These are phyloP conservation scores for Lithobius niger DNA, from an alignment of 1,140 invertebrate species.

Conservation along the genomic window DNA sequence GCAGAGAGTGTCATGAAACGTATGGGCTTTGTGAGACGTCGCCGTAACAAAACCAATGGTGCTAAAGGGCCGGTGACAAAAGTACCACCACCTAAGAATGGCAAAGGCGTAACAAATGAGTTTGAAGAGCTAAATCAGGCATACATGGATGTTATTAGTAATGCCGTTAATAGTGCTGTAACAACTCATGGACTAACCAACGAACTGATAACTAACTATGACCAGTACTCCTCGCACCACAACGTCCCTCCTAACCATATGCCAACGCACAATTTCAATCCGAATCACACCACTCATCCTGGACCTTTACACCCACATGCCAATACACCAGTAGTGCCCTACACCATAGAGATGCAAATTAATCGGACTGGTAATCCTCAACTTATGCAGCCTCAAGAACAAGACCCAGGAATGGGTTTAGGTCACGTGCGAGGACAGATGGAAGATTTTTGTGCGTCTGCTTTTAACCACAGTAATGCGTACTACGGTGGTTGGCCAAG, in stretches of 20 bases:
- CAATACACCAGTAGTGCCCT: too few relatives aligned
- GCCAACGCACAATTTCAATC: background rate
- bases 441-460: background rate
- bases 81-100: background rate
- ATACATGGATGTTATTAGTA: constrained; percentile 3
- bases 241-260: background rate
- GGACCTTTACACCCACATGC: background rate
- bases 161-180: background rate
- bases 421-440: background rate
- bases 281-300: background rate
- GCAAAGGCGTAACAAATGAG: background rate
- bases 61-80: background rate
- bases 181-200: background rate
- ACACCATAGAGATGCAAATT: background rate
- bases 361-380: background rate
- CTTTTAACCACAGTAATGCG: too few relatives aligned
- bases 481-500: background rate
- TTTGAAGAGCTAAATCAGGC: constrained; percentile 5
- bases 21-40: background rate
- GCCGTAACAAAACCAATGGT: background rate
- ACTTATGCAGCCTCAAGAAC: background rate
- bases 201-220: background rate
- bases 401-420: background rate
- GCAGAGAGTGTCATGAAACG: constrained; percentile 7
- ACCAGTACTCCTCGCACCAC: background rate